A percentile compares a stretch with the other conserved stretches of the same genome.
These are phyloP conservation scores for Torymus tubicola DNA, from an alignment of 2,888 invertebrate species.

Conservation along the genomic window DNA sequence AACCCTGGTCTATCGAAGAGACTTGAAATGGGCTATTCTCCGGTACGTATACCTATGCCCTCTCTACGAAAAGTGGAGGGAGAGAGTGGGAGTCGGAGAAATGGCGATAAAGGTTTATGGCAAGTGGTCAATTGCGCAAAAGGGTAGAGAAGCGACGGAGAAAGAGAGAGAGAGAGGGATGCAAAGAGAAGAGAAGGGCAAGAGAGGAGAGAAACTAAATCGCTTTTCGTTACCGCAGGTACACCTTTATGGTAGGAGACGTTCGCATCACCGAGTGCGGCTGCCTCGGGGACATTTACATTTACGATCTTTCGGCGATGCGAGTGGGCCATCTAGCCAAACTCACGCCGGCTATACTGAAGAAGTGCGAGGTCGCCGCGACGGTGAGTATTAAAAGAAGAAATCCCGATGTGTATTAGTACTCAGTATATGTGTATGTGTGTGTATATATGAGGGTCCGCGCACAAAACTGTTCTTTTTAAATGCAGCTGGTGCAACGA, in stretches of 20 bases:
- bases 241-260: constrained; percentile 75
- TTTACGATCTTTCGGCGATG: constrained; percentile 72
- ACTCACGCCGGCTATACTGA: constrained; percentile 73
- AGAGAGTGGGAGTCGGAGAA: background rate
- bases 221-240: constrained; percentile 65
- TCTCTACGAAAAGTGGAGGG: background rate
- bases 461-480: constrained; percentile 9
- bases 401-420: background rate
- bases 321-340: constrained; percentile 71
- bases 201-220: constrained; percentile 16
- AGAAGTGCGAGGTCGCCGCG: constrained; percentile 78
- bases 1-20: background rate
- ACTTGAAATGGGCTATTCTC: background rate
- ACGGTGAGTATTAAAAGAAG: constrained; percentile 66
- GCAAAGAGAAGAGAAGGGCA: background rate
- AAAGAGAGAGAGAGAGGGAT: background rate
- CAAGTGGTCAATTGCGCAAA: constrained; percentile 40
- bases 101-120: constrained; percentile 51
- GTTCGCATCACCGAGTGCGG: constrained; percentile 72
- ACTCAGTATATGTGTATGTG: no score
- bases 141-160: background rate
- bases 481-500: constrained; percentile 10
- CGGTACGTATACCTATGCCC: background rate
- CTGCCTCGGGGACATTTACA: constrained; percentile 74
- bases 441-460: background rate